phyloP scores from a whole-genome alignment of 2,888 invertebrate genomes.

The Gymnosoma rotundatum region DNA sequence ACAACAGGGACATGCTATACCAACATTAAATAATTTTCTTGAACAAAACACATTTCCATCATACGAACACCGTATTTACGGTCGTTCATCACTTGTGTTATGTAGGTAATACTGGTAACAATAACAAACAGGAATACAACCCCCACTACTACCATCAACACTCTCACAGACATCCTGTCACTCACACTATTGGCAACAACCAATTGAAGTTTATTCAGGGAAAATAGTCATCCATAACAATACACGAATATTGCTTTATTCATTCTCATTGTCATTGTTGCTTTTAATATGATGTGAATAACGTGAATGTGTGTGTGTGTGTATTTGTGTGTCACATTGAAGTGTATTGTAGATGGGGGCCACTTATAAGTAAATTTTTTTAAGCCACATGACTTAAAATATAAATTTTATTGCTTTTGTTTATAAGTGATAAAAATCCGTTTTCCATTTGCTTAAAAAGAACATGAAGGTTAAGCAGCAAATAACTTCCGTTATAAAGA shows the following conservation, averaged over 20 bases:
- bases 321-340: neutral
- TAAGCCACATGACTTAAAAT: slow-evolving; percentile 33
- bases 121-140: slow-evolving; percentile 28
- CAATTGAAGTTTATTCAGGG: slow-evolving; percentile 38
- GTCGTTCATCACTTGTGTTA: slow-evolving; percentile 36
- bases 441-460: neutral
- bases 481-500: neutral
- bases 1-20: slow-evolving; percentile 38
- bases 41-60: slow-evolving; percentile 51
- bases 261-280: neutral
- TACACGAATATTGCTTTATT: neutral
- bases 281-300: neutral
- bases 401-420: slow-evolving; percentile 4
- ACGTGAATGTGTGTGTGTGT: neutral
- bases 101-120: slow-evolving; percentile 13
- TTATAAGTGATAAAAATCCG: neutral
- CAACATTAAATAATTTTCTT: slow-evolving; percentile 50
- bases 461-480: neutral
- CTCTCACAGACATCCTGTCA: neutral
- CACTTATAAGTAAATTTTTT: neutral
- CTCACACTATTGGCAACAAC: neutral
- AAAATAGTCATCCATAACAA: slow-evolving; percentile 37
- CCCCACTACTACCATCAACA: neutral
- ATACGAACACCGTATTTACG: slow-evolving; percentile 41
- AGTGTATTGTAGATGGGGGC: neutral